These are phyloP conservation scores for Brevimyrus niger DNA, from an alignment of 2,113 vertebrate genomes.

Conservation along the genomic window DNA sequence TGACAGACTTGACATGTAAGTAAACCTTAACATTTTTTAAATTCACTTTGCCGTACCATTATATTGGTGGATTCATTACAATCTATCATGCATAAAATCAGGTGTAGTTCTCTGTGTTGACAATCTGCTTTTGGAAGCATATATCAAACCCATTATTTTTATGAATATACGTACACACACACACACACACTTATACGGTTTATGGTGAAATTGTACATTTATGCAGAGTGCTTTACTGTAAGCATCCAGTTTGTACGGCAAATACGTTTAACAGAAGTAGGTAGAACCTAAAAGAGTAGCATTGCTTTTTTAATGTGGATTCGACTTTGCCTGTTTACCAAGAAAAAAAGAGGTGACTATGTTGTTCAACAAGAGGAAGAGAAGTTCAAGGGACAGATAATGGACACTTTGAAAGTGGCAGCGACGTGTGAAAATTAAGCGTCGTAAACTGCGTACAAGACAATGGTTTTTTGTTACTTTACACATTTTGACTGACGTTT, in stretches of 20 bases:
- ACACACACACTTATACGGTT: not conserved
- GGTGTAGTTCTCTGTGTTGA: not conserved
- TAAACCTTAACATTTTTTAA: not conserved
- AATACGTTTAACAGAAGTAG: not conserved
- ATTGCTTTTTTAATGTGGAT: not conserved
- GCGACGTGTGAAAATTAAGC: not conserved
- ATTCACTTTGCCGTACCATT: not conserved
- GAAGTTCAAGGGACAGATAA: not conserved
- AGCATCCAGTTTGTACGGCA: not conserved
- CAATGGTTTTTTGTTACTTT: not conserved
- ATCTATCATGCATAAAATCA: not conserved
- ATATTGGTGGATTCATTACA: not conserved
- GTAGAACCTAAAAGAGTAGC: not conserved
- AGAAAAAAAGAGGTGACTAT: not conserved
- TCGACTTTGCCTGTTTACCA: not conserved
- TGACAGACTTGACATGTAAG: not conserved
- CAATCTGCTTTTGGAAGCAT: not conserved
- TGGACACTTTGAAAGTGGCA: not conserved
- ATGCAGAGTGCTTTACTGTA: not conserved
- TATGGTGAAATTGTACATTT: not conserved
- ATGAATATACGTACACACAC: not conserved
- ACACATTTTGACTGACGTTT: not conserved
- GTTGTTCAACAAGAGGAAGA: not conserved
- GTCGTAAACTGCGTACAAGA: not conserved
- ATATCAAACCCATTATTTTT: not conserved